Evolutionary conservation across 2,797 vertebrate genomes (phyloP), one percentile per base, ranked within the genome.

Genomic region (Anabas testudineus): DNA sequence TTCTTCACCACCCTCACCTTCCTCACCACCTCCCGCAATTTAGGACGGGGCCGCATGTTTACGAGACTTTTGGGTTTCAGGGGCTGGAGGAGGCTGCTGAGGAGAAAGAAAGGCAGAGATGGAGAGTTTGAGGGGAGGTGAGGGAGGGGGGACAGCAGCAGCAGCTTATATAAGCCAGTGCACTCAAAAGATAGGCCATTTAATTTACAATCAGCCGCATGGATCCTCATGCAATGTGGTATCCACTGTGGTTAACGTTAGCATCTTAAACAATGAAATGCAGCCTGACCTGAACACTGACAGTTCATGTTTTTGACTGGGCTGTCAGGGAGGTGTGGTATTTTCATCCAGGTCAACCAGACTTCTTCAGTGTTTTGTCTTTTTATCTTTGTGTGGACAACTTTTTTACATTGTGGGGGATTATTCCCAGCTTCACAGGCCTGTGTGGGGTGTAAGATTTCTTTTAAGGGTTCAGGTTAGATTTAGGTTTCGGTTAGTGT

Each of bases 111-210:
- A 81, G 62, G 76, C 80, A 81, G 67, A 74, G 89, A 86, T 80
- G 88, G 66, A 60, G 78, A 76, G 78, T 52, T 59, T 19, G 52
- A 0, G 9, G 6, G 30, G 56, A 54, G 18, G 36, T 0, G 15
- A 8, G 28, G 55, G 56, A 15, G 41, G 19, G 56, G 37, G 10
- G 22, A 22, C 34, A 71, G 69, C 68, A 77, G 60, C 67, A 74
- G 76, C 78, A 80, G 80, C 87, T 94, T 93, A 92, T 78, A 88
- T 92, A 93, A 93, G 86, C 78, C 83, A 78, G 83, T 81, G 83
- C 87, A 90, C 90, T 90, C 84, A 90, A 83, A 82, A 82, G 78
- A 90, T 68, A 55, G 80, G 74, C 82, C 86, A 86, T 90, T 89
- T 88, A 81, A 92, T 90, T 90, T 91, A 76, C 80, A 77, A 78